Percentiles rank a stretch among this genome's conserved stretches.
Conservation (phyloP, 2,113 vertebrate genomes). For the Orientallactaga bullata region DNA sequence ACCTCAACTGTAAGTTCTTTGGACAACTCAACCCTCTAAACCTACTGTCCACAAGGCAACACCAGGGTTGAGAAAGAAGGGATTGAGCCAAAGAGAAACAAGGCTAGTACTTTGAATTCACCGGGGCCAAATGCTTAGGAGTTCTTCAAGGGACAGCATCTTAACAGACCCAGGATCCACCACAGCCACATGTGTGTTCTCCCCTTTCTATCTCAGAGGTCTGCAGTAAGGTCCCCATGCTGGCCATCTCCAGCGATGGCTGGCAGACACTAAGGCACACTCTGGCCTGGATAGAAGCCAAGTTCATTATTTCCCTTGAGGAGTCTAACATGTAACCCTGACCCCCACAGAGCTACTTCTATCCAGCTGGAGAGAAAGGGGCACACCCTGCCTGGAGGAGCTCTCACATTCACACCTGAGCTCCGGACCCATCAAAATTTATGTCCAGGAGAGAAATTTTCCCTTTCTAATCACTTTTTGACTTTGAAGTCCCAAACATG, state of each 20-base stretch:
- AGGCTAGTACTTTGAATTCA: neutral
- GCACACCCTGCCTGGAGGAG: neutral
- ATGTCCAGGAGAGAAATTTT: neutral
- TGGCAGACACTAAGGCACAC: neutral
- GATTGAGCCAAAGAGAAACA: neutral
- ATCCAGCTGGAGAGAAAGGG: neutral
- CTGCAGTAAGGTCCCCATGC: neutral
- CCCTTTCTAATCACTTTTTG: neutral
- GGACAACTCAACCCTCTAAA: neutral
- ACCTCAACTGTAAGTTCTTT: neutral
- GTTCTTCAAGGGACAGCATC: neutral
- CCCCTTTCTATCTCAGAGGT: neutral
- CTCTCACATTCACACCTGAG: neutral
- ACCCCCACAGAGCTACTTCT: neutral
- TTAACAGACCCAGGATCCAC: neutral
- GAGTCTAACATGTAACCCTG: neutral
- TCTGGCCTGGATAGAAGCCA: neutral
- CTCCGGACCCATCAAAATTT: neutral
- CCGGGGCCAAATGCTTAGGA: neutral
- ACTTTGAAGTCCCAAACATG: neutral
- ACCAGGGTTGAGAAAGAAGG: neutral
- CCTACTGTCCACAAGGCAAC: neutral
- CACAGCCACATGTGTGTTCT: neutral
- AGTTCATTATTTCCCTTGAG: neutral
- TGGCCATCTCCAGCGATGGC: neutral